Base-by-base conservation (phyloP, 2,888 invertebrate genomes). In the Drosophila recens region DNA sequence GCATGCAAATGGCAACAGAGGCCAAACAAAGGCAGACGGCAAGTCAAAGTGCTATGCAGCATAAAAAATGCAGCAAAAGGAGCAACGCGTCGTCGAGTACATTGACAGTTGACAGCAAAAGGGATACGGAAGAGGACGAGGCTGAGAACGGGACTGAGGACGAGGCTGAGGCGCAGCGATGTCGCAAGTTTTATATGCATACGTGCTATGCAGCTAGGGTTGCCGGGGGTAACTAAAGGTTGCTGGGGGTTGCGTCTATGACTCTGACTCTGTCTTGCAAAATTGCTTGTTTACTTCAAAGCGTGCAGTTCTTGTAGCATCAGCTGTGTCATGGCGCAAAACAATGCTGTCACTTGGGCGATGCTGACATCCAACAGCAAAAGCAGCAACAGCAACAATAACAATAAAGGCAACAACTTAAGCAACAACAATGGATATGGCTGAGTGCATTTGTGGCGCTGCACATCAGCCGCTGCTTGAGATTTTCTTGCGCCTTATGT, bases 221-320 rank as follows among this genome's bases (percentile, higher is more conserved):
- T 67, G 57, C 62, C 40, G 30, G 30, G 36, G 38, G 27, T 56
- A 33, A 52, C 56, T 34, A 52, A 46, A 52, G 53, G 40, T 23
- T 61, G 52, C 61, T 53, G 33, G 20, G 45, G 49, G 54, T 36
- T 58, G 59, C 40, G 27, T 13, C 48, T 42, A 27, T 27, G 62
- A 20, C 56, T 68, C 62, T 56, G 62, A 20, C 53, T 66, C 54
- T 59, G 63, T 67, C 76, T 74, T 70, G 62, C 79, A 75, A 86
- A 89, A 89, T 87, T 89, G 86, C 86, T 86, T 89, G 89, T 86
- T 86, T 86, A 85, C 88, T 86, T 86, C 88, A 89, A 86, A 89
- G 89, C 82, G 67, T 73, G 82, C 80, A 79, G 72, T 78, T 82
- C 80, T 79, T 80, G 79, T 59, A 72, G 84, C 89, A 86, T 82